These are phyloP conservation scores for Batillaria attramentaria DNA, from an alignment of 1,140 invertebrate species.

Conservation along the genomic window DNA sequence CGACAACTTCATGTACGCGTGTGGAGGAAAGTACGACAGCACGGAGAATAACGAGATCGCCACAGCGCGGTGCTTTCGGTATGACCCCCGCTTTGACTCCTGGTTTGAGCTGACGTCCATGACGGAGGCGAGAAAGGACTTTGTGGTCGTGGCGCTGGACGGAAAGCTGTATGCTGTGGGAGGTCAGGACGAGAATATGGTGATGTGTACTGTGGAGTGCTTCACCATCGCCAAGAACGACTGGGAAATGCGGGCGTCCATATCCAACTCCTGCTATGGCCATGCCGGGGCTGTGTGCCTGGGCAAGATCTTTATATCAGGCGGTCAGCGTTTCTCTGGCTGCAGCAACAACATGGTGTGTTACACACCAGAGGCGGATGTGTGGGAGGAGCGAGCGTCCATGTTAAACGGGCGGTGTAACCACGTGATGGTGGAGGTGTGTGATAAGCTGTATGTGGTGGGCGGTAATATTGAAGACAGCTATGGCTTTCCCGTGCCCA, in stretches of 20 bases:
- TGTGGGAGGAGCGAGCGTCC: conserved; percentile 61
- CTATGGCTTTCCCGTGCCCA: conserved; percentile 65
- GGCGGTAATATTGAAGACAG: conserved; percentile 68
- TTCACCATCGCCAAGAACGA: conserved; percentile 66
- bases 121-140: conserved; percentile 71
- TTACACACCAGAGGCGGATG: conserved; percentile 58
- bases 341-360: conserved; percentile 61
- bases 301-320: conserved; percentile 64
- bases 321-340: conserved; percentile 66
- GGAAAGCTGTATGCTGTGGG: conserved; percentile 66
- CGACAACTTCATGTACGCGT: conserved; percentile 72
- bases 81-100: conserved; percentile 69
- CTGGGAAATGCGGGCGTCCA: conserved; percentile 65
- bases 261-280: conserved; percentile 64
- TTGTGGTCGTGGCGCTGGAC: conserved; percentile 64
- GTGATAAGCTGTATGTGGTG: conserved; percentile 60
- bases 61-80: conserved; percentile 69
- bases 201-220: conserved; percentile 68
- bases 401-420: conserved; percentile 65
- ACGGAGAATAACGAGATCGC: conserved; percentile 70
- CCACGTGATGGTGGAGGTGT: conserved; percentile 64
- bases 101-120: conserved; percentile 71
- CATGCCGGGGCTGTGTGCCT: conserved; percentile 65
- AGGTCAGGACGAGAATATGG: conserved; percentile 70
- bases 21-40: conserved; percentile 71